These are phyloP conservation scores for Symphodus melops DNA, from an alignment of 2,113 vertebrate species.

Conservation along the genomic window DNA sequence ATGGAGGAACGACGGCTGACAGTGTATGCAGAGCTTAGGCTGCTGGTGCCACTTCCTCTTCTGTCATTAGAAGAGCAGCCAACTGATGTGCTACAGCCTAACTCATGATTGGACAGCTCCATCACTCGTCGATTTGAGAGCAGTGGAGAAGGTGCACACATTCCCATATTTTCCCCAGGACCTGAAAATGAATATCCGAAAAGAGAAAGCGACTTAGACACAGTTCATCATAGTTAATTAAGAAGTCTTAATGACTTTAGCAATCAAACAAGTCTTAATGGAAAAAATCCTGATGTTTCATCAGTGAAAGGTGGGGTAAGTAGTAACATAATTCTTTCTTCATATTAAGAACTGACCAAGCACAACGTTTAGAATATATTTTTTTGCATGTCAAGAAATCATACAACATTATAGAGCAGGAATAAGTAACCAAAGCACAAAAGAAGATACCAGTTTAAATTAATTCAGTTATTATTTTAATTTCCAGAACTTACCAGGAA, in stretches of 20 bases:
- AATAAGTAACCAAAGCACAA: too few relatives aligned
- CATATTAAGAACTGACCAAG: not conserved
- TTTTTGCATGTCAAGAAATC: too few relatives aligned
- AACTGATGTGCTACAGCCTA: conserved; percentile 58
- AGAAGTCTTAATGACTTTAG: too few relatives aligned
- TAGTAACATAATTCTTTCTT: not conserved
- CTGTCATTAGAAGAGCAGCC: conserved; percentile 82
- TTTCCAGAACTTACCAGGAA: conserved; percentile 83
- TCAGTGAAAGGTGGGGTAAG: not conserved
- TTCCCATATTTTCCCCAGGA: conserved; percentile 81
- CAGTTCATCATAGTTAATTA: not conserved
- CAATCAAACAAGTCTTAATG: too few relatives aligned
- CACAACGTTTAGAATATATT: not conserved
- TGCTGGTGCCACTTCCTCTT: conserved; percentile 93
- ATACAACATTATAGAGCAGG: too few relatives aligned
- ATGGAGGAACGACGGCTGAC: conserved; percentile 94
- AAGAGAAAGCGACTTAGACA: not conserved
- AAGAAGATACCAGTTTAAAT: too few relatives aligned
- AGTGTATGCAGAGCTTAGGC: conserved; percentile 93
- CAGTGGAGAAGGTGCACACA: conserved; percentile 78
- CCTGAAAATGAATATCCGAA: conserved; percentile 54
- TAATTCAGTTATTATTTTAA: not conserved
- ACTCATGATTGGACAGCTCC: conserved; percentile 83
- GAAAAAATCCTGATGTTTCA: too few relatives aligned
- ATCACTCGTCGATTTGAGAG: conserved; percentile 85